These are phyloP conservation scores for Phoronis australis DNA, from an alignment of 2,888 invertebrate genomes.

Conservation along the genomic window DNA sequence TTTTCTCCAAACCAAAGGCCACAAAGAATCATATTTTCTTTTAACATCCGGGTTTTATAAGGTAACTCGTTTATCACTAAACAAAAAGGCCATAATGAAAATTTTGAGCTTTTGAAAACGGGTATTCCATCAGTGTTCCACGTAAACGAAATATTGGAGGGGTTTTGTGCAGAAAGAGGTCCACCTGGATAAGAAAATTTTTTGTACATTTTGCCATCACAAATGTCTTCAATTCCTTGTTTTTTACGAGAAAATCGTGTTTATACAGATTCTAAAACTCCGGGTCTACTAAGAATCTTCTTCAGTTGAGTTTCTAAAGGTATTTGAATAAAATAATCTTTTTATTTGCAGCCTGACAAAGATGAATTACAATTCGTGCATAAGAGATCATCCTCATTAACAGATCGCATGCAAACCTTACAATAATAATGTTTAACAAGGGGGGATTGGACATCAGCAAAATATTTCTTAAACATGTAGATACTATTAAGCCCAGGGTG, in stretches of 20 bases:
- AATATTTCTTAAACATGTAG: constrained; percentile 5
- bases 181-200: constrained; percentile 6
- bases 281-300: constrained; percentile 3
- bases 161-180: constrained; percentile 5
- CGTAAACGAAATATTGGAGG: constrained; percentile 8
- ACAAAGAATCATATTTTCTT: constrained; percentile 12
- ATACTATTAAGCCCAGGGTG: constrained; percentile 3
- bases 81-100: constrained; percentile 13
- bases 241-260: constrained; percentile 4
- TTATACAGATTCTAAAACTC: constrained; percentile 2
- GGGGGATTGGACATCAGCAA: constrained; percentile 6
- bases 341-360: constrained; percentile 1
- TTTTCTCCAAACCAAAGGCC: constrained; percentile 14
- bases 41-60: constrained; percentile 4
- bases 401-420: neutral
- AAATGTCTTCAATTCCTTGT: constrained; percentile 14
- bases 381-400: neutral
- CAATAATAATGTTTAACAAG: constrained; percentile 10
- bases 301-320: constrained; percentile 5
- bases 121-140: constrained; percentile 14
- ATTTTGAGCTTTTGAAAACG: constrained; percentile 13
- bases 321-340: constrained; percentile 9
- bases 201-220: constrained; percentile 9
- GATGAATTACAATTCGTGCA: constrained; percentile 5
- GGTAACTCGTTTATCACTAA: constrained; percentile 10